phyloP scores from a whole-genome alignment of 2,888 invertebrate species.

The Dicycla oo region DNA sequence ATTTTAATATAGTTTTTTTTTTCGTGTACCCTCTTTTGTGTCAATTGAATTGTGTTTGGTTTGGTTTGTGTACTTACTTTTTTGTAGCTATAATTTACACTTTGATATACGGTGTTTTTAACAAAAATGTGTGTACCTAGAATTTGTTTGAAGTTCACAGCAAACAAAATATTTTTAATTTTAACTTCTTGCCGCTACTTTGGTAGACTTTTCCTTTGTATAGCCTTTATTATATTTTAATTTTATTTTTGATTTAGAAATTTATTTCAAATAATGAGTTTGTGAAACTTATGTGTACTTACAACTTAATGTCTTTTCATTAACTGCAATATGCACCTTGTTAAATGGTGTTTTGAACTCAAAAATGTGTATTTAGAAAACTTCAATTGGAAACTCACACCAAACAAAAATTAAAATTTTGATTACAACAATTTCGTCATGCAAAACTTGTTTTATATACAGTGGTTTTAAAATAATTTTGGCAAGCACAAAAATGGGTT shows the following conservation, averaged over 20 bases:
- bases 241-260: background rate
- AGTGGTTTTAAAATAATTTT: conserved; percentile 25
- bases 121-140: background rate
- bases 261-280: background rate
- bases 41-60: background rate
- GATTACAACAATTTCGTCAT: conserved; percentile 30
- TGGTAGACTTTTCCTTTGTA: background rate
- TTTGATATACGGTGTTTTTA: background rate
- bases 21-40: background rate
- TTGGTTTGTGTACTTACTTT: background rate
- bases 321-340: background rate
- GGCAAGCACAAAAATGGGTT: conserved; percentile 19
- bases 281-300: conserved; percentile 13
- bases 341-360: background rate
- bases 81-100: background rate
- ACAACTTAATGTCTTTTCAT: background rate
- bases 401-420: conserved; percentile 7
- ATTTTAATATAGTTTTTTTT: conserved; percentile 32
- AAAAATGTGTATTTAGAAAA: background rate
- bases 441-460: conserved; percentile 34
- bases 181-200: background rate
- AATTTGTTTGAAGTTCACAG: background rate
- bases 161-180: background rate
- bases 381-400: conserved; percentile 3
- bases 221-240: background rate